Percentiles rank a stretch among this genome's conserved stretches.
These are phyloP conservation scores for Otolemur crassicaudatus DNA, from an alignment of 2,797 vertebrate species.

Conservation along the genomic window DNA sequence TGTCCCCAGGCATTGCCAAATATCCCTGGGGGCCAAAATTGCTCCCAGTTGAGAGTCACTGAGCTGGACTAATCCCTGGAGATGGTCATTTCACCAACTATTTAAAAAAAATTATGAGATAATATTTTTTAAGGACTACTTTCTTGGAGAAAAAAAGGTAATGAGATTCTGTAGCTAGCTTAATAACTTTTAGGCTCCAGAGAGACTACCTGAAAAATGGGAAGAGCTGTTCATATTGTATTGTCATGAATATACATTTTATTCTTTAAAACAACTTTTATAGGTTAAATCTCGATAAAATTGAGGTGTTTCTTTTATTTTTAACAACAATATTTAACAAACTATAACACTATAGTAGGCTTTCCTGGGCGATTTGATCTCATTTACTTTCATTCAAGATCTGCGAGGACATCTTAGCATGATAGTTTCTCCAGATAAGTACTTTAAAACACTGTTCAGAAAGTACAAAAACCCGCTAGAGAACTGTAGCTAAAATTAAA, in stretches of 20 bases:
- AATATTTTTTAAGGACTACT: slow-evolving; percentile 2
- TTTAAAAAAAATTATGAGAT: neutral
- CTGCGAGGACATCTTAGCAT: neutral
- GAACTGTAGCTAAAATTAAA: neutral
- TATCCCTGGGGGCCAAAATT: neutral
- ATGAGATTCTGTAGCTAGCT: slow-evolving; percentile 36
- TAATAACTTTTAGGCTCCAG: neutral
- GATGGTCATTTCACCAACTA: neutral
- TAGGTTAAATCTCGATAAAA: slow-evolving; percentile 15
- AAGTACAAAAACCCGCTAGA: neutral
- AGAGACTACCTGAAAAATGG: neutral
- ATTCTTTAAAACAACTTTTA: neutral
- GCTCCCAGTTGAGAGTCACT: neutral
- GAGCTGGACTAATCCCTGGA: neutral
- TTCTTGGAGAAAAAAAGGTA: slow-evolving; percentile 46
- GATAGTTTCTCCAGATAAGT: neutral
- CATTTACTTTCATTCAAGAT: neutral
- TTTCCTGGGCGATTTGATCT: neutral
- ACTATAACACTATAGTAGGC: neutral
- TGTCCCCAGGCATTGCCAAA: neutral
- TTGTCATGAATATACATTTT: neutral
- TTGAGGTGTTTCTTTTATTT: neutral
- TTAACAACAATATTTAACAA: neutral
- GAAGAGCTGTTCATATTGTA: slow-evolving; percentile 9
- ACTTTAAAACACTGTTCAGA: neutral